phyloP scores from a whole-genome alignment of 2,113 vertebrate species.

The Ctenomys sociabilis region DNA sequence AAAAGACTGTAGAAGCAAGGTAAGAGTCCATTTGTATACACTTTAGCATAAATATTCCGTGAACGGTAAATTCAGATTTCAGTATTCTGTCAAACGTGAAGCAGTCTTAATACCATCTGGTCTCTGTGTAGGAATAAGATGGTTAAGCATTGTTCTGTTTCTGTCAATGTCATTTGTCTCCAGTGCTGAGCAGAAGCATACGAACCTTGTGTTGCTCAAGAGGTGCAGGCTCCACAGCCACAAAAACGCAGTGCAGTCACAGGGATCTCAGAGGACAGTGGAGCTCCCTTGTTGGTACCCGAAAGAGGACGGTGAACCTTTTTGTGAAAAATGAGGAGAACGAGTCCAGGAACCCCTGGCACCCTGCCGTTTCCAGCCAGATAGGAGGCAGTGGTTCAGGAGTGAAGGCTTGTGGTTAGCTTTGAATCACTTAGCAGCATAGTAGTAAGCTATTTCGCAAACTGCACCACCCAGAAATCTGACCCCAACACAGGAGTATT shows the following conservation, averaged over 20 bases:
- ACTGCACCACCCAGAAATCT: slow-evolving; percentile 21
- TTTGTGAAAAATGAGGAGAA: slow-evolving; percentile 46
- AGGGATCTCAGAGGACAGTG: not conserved
- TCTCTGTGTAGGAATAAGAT: not conserved
- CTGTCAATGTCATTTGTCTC: not conserved
- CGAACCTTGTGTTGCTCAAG: not conserved
- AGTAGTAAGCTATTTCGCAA: slow-evolving; percentile 56
- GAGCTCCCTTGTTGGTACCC: not conserved
- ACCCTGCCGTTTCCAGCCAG: not conserved
- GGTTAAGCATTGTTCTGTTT: not conserved
- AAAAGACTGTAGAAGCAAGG: not conserved
- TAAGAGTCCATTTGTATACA: not conserved
- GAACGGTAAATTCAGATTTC: not conserved
- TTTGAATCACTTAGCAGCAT: slow-evolving; percentile 53
- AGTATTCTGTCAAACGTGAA: not conserved
- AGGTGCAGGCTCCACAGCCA: not conserved
- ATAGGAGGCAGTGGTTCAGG: slow-evolving; percentile 42
- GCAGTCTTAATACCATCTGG: not conserved
- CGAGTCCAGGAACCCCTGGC: not conserved
- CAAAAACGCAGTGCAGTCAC: not conserved
- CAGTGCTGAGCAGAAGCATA: not conserved
- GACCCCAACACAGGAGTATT: not conserved
- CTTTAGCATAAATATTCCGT: not conserved
- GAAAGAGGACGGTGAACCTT: slow-evolving; percentile 22
- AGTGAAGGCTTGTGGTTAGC: slow-evolving; percentile 65